A percentile compares a stretch with the other conserved stretches of the same genome.
These are phyloP conservation scores for Thunnus thynnus DNA, from an alignment of 2,113 vertebrate species.

Conservation along the genomic window DNA sequence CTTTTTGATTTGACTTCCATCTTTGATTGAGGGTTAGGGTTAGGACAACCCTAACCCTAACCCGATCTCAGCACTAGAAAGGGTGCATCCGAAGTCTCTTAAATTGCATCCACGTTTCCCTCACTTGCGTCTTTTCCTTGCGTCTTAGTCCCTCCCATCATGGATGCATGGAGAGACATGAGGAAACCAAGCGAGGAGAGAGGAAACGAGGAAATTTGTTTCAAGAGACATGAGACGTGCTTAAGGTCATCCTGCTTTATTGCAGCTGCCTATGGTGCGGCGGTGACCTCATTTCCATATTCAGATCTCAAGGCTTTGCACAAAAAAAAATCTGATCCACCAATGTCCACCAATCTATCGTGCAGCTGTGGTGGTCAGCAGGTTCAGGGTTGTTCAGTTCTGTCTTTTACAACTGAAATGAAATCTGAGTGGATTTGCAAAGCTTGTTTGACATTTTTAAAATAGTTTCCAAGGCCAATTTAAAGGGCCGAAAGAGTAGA, in stretches of 20 bases:
- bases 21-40: slow-evolving; percentile 1
- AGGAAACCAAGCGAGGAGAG: no score
- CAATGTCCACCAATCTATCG: not conserved
- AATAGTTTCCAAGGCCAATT: slow-evolving; percentile 6
- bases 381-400: not conserved
- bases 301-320: not conserved
- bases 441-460: slow-evolving; percentile 10
- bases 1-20: not conserved
- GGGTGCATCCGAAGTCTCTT: no score
- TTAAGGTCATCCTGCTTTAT: slow-evolving; percentile 26
- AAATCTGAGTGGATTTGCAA: not conserved
- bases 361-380: not conserved
- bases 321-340: no score
- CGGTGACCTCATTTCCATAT: not conserved
- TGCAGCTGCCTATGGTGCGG: not conserved
- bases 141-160: no score
- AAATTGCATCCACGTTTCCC: no score
- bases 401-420: slow-evolving; percentile 21
- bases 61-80: not conserved
- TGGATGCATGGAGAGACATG: no score
- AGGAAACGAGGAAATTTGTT: no score
- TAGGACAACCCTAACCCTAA: no score
- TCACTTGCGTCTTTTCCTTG: no score
- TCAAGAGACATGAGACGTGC: no score
- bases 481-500: not conserved